Base-by-base conservation (phyloP, 2,888 invertebrate species). In the Tipula confusa region DNA sequence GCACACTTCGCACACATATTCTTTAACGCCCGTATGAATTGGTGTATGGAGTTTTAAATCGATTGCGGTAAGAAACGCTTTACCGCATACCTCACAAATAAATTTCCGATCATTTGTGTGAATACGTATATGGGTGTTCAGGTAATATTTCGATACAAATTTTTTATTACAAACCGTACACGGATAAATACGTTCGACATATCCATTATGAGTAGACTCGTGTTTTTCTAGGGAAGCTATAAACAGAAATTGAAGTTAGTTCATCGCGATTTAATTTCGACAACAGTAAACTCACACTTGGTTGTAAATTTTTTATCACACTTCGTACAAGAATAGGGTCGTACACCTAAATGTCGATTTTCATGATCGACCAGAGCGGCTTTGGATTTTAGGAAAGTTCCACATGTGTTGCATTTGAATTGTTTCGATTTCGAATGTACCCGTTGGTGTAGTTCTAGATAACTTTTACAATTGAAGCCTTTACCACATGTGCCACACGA, bases 1-100 rank as follows among this genome's bases (percentile, higher is more conserved):
- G 85, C 92, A 93, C 86, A 92, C 90, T 85, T 93, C 92, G 86
- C 92, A 93, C 79, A 92, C 91, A 86, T 91, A 92, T 82, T 91
- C 91, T 85, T 92, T 92, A 86, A 92, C 92, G 0, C 92, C 92
- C 0, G 92, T 92, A 86, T 93, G 92, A 91, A 92, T 91, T 0
- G 92, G 92, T 5, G 91, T 90, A 86, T 93, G 92, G 82, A 92
- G 91, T 85, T 91, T 90, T 9, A 93, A 88, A 86, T 93, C 92
- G 0, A 92, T 92, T 2, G 92, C 87, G 0, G 92, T 92, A 9
- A 92, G 86, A 85, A 93, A 93, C 13, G 92, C 92, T 87, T 92
- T 92, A 0, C 92, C 92, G 86, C 92, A 92, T 2, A 89, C 89
- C 89, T 92, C 92, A 86, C 92, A 92, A 85, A 92, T 89, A 86